Evolutionary conservation across 2,113 vertebrate genomes (phyloP), one percentile per base, ranked within the genome.

Genomic region (Manacus vitellinus): DNA sequence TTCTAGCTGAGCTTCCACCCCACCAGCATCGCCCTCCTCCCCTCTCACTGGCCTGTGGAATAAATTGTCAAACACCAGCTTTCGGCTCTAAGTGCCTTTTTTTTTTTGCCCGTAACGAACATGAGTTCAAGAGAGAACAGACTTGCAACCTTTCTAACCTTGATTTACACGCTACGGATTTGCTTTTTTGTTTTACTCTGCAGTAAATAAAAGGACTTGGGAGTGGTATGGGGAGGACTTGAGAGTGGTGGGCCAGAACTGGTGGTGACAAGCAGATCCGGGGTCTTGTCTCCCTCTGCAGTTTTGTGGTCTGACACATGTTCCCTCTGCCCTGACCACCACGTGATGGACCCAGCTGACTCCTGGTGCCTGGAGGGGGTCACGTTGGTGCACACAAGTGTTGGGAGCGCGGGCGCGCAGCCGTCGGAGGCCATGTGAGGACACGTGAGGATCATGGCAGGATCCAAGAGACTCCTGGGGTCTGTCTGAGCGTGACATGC

Each of bases 1-100:
- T 99, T 99, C 98, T 99, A 98, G 98, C 94, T 55, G 73, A 44
- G 51, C 68, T 31, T 28, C 2, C 43, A 39, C 59, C 67, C 73
- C 30, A 15, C 76, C 49, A 51, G 71, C 52, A 41, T 49, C 82
- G n/a, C 66, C 67, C 24, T 92, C 61, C 72, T 86, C 73, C 81
- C 80, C 74, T 28, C 35, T 27, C 76, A 67, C 76, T 96, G 52
- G 95, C 84, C 88, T 88, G 58, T 94, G 91, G 86, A 98, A 99
- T 98, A 98, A 99, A 98, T 82, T 49, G 47, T 83, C 87, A 79
- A 94, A 88, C 35, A 31, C 41, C 81, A 78, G 52, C 35, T 78
- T 23, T 21, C 30, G 88, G 31, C 85, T 95, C 39, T 21, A 44
- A 59, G 85, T 58, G 21, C 9, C 52, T 30, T 54, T 52, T 66